These are phyloP conservation scores for Harmothoe impar DNA, from an alignment of 2,888 invertebrate genomes.

Conservation along the genomic window DNA sequence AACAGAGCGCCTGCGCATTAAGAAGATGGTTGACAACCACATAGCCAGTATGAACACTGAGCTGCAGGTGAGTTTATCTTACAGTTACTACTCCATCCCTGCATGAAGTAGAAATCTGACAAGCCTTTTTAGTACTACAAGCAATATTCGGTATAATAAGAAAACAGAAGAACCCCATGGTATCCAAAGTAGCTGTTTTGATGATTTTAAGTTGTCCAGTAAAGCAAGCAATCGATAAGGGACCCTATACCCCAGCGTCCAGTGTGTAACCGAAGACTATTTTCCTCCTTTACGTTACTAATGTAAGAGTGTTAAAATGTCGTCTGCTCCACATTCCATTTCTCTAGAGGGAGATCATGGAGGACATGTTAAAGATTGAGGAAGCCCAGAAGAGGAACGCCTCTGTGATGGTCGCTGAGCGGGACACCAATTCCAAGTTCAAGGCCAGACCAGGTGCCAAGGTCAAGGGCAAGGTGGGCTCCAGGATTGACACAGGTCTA, in stretches of 20 bases:
- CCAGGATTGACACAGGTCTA: constrained; percentile 53
- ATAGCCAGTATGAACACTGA: constrained; percentile 53
- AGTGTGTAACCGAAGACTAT: too few relatives aligned
- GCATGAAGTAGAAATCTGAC: too few relatives aligned
- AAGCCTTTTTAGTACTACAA: too few relatives aligned
- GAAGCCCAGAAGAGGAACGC: constrained; percentile 30
- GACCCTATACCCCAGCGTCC: too few relatives aligned
- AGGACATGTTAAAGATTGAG: constrained; percentile 61
- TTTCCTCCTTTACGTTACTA: too few relatives aligned
- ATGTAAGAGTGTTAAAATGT: too few relatives aligned
- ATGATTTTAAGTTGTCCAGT: too few relatives aligned
- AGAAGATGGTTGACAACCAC: constrained; percentile 61
- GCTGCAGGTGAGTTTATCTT: constrained; percentile 19
- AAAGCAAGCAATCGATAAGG: too few relatives aligned
- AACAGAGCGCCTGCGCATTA: constrained; percentile 38
- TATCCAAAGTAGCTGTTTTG: too few relatives aligned
- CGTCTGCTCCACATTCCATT: background rate
- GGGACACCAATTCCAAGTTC: constrained; percentile 41
- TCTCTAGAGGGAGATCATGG: constrained; percentile 61
- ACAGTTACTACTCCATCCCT: too few relatives aligned
- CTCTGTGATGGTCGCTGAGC: constrained; percentile 32
- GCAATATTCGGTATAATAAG: too few relatives aligned
- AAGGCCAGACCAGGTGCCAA: constrained; percentile 38
- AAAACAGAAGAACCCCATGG: too few relatives aligned
- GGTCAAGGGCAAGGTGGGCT: constrained; percentile 32